Evolutionary conservation across 2,797 vertebrate genomes (phyloP).

Genomic region (Lycodopsis pacificus): DNA sequence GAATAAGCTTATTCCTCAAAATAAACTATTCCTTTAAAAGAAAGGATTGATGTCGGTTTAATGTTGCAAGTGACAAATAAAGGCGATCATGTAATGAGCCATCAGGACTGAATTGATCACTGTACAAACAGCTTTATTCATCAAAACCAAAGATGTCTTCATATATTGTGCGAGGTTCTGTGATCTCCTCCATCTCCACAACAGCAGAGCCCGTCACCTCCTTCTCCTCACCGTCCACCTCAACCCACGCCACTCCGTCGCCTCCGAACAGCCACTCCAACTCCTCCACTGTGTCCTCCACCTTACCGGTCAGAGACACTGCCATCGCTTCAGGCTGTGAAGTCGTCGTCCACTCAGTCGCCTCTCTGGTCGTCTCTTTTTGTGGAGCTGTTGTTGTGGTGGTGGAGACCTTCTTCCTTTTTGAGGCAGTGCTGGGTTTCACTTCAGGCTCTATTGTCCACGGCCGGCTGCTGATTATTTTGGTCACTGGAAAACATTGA

Average conservation of each 20-base stretch:
- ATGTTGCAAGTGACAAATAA: not conserved
- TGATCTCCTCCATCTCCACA: slow-evolving; percentile 25
- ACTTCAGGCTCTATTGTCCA: slow-evolving; percentile 62
- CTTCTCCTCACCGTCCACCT: slow-evolving; percentile 27
- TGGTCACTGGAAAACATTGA: slow-evolving; percentile 42
- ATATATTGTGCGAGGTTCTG: slow-evolving; percentile 57
- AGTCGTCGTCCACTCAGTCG: not conserved
- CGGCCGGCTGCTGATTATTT: slow-evolving; percentile 64
- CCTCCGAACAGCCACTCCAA: slow-evolving; percentile 39
- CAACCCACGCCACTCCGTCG: slow-evolving; percentile 43
- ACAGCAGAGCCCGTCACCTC: slow-evolving; percentile 54
- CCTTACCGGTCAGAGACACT: not conserved
- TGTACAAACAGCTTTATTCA: slow-evolving; percentile 53
- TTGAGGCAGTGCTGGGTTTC: slow-evolving; percentile 13
- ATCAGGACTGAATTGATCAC: not conserved
- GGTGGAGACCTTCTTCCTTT: slow-evolving; percentile 19
- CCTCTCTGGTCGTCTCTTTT: not conserved
- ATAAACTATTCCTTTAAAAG: not conserved
- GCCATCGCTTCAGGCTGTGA: not conserved
- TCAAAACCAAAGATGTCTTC: slow-evolving; percentile 74
- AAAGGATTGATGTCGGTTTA: not conserved
- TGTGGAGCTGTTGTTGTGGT: not conserved
- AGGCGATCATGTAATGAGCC: slow-evolving; percentile 13
- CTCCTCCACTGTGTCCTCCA: not conserved
- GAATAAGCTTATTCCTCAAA: not conserved